Evolutionary conservation across 2,888 invertebrate genomes (phyloP).

Genomic region (Cremastinae sp.): DNA sequence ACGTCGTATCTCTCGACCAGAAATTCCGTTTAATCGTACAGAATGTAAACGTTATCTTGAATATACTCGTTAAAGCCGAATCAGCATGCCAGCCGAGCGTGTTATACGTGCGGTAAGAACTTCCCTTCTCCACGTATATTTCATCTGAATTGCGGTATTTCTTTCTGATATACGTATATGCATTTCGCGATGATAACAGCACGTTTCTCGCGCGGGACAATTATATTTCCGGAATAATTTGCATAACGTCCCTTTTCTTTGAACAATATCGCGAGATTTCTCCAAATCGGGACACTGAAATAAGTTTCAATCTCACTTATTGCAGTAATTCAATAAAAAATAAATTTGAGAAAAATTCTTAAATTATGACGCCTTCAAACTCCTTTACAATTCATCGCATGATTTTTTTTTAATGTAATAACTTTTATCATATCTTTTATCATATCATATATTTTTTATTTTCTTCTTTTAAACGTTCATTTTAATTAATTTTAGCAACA

Average conservation of each 20-base stretch:
- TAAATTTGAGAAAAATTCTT: too few species aligned
- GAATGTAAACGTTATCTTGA: conserved; percentile 57
- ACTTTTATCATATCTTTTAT: too few species aligned
- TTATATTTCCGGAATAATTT: conserved; percentile 48
- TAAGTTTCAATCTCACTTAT: too few species aligned
- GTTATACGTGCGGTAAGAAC: conserved; percentile 24
- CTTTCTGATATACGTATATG: background rate
- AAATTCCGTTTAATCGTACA: conserved; percentile 56
- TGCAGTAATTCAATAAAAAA: too few species aligned
- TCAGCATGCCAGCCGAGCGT: conserved; percentile 54
- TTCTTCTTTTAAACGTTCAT: too few species aligned
- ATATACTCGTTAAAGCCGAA: conserved; percentile 59
- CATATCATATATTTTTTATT: too few species aligned
- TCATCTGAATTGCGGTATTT: background rate
- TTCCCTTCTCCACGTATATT: background rate
- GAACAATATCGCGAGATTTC: background rate
- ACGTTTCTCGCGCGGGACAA: conserved; percentile 31
- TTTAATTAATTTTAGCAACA: too few species aligned
- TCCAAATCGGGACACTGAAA: background rate
- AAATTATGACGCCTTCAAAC: too few species aligned
- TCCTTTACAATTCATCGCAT: too few species aligned
- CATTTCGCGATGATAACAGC: background rate
- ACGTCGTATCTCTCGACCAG: conserved; percentile 21
- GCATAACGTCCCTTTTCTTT: conserved; percentile 44
- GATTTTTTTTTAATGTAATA: too few species aligned